phyloP scores from a whole-genome alignment of 2,888 invertebrate species.

The Hypsopygia costalis region DNA sequence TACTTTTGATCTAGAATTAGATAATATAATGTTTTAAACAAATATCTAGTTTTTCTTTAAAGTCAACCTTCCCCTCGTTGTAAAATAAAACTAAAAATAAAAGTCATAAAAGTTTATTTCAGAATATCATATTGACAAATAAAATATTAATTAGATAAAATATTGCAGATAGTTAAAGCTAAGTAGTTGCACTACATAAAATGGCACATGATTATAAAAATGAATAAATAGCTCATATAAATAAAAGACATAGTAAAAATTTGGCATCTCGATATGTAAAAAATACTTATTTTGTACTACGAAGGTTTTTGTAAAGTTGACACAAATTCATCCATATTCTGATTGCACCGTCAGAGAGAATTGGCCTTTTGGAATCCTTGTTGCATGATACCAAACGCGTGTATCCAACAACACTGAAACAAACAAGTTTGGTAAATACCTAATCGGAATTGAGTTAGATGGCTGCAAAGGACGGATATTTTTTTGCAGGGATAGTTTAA shows the following conservation, averaged over 20 bases:
- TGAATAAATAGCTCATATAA: constrained; percentile 40
- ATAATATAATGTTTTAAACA: constrained; percentile 69
- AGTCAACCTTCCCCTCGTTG: constrained; percentile 8
- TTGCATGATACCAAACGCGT: constrained; percentile 95
- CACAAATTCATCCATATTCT: constrained; percentile 87
- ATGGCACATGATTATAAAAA: constrained; percentile 59
- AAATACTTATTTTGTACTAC: constrained; percentile 52
- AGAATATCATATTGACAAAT: constrained; percentile 27
- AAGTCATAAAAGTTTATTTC: constrained; percentile 8
- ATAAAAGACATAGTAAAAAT: constrained; percentile 40
- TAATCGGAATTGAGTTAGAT: too few relatives aligned
- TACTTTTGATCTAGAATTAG: constrained; percentile 68
- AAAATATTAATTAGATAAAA: constrained; percentile 36
- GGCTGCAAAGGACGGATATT: too few relatives aligned
- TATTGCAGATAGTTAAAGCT: constrained; percentile 38
- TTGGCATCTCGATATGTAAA: constrained; percentile 72
- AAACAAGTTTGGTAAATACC: constrained; percentile 5
- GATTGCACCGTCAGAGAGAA: constrained; percentile 94
- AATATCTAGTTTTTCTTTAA: constrained; percentile 31
- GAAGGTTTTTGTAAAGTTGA: constrained; percentile 18
- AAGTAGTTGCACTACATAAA: constrained; percentile 61
- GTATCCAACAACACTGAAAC: constrained; percentile 91
- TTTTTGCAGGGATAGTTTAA: too few relatives aligned
- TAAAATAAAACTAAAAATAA: constrained; percentile 12
- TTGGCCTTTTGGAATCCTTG: constrained; percentile 88